phyloP scores from a whole-genome alignment of 2,113 vertebrate species.

The Arothron firmamentum region DNA sequence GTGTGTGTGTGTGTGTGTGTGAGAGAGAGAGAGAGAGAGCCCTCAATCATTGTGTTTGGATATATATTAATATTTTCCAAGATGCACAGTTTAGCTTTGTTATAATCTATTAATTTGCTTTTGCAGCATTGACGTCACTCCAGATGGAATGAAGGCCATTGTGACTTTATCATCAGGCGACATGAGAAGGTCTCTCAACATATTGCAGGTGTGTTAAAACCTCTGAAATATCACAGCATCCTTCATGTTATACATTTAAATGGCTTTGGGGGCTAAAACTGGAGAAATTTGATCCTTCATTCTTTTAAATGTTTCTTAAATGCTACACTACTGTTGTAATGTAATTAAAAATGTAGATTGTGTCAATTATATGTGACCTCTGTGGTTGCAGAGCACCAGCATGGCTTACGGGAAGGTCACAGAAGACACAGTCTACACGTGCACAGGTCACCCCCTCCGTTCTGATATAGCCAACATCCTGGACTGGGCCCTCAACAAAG shows the following conservation, averaged over 20 bases:
- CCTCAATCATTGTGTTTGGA: not conserved
- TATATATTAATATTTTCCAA: not conserved
- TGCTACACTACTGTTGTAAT: no score
- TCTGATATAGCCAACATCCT: slow-evolving; percentile 95
- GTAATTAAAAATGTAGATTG: not conserved
- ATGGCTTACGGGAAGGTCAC: slow-evolving; percentile 94
- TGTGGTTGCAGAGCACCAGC: slow-evolving; percentile 83
- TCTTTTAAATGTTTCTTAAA: no score
- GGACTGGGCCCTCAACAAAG: slow-evolving; percentile 95
- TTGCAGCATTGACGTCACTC: slow-evolving; percentile 81
- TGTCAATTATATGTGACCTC: not conserved
- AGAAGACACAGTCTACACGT: slow-evolving; percentile 91
- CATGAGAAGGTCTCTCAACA: slow-evolving; percentile 94
- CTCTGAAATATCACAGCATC: no score
- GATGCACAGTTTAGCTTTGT: not conserved
- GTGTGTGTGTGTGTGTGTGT: slow-evolving; percentile 43
- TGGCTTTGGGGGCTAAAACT: no score
- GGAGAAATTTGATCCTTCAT: no score
- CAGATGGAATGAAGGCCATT: slow-evolving; percentile 93
- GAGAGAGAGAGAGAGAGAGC: not conserved
- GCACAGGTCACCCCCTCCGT: slow-evolving; percentile 92
- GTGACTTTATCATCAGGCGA: slow-evolving; percentile 91
- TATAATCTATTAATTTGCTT: slow-evolving; percentile 13
- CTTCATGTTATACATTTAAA: not conserved
- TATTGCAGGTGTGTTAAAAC: slow-evolving; percentile 82